Percentiles rank a stretch among this genome's conserved stretches.
Evolutionary conservation across 2,113 vertebrate genomes (phyloP).

Genomic region (Pseudopodoces humilis): DNA sequence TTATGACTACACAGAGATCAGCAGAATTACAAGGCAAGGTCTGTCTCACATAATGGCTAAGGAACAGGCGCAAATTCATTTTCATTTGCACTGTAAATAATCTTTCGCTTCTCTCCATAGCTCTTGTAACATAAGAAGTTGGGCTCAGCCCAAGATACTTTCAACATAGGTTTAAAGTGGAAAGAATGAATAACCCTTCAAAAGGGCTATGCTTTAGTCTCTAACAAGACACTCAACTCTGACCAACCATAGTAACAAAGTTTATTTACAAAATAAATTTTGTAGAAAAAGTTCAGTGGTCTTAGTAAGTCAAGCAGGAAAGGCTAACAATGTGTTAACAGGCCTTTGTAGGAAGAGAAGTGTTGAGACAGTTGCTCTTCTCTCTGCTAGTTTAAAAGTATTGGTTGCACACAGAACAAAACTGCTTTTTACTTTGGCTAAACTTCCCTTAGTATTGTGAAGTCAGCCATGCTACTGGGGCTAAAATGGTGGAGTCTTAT

Average conservation of each 20-base stretch:
- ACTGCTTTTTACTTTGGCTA: neutral
- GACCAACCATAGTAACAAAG: neutral
- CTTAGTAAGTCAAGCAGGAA: neutral
- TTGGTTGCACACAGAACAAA: neutral
- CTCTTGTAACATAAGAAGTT: neutral
- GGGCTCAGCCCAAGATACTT: neutral
- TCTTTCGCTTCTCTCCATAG: neutral
- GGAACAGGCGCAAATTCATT: neutral
- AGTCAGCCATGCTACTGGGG: neutral
- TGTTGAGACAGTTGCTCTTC: neutral
- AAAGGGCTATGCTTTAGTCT: neutral
- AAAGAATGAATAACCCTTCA: slow-evolving; percentile 3
- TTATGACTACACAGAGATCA: neutral
- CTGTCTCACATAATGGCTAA: slow-evolving; percentile 4
- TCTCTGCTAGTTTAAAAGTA: neutral
- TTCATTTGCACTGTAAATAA: slow-evolving; percentile 32
- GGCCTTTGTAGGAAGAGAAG: neutral
- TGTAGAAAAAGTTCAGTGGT: neutral
- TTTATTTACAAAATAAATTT: slow-evolving; percentile 35
- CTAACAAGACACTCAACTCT: slow-evolving; percentile 4
- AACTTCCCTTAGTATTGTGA: neutral
- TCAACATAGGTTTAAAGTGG: neutral
- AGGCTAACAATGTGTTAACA: neutral
- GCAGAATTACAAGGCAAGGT: neutral
- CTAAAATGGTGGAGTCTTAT: neutral